Percentiles rank a stretch among this genome's conserved stretches.
These are phyloP conservation scores for Eupithecia subumbrata DNA, from an alignment of 2,888 invertebrate genomes.

Conservation along the genomic window DNA sequence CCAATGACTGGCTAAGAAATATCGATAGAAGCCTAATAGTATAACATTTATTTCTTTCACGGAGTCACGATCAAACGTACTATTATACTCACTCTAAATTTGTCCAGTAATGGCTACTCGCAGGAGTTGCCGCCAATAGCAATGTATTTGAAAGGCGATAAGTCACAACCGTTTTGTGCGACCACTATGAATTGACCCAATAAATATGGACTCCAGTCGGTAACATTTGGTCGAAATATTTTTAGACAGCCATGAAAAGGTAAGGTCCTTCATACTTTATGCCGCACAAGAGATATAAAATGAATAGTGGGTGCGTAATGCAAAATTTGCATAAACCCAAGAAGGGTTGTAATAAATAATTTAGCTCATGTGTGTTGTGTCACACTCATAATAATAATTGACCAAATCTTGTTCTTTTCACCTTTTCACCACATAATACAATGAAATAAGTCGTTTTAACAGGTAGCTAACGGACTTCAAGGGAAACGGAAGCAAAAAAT, in stretches of 20 bases:
- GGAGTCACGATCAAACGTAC: constrained; percentile 34
- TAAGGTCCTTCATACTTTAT: constrained; percentile 1
- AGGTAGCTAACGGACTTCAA: neutral
- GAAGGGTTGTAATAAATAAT: neutral
- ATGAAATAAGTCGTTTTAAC: neutral
- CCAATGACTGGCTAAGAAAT: neutral
- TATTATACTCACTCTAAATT: constrained; percentile 60
- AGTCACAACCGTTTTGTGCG: constrained; percentile 62
- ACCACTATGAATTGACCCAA: constrained; percentile 60
- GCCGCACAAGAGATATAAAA: neutral
- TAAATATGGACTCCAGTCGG: constrained; percentile 64
- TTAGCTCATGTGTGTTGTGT: neutral
- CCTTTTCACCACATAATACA: too few relatives aligned
- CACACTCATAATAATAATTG: neutral
- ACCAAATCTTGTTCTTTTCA: neutral
- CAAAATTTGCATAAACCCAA: neutral
- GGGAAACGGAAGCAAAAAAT: constrained; percentile 18
- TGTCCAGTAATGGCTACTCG: constrained; percentile 58
- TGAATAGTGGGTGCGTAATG: neutral
- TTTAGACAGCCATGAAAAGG: constrained; percentile 22
- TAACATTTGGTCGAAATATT: constrained; percentile 60
- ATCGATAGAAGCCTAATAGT: constrained; percentile 17
- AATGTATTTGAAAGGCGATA: constrained; percentile 64
- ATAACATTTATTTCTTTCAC: constrained; percentile 32
- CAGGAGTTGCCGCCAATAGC: constrained; percentile 61